Percentiles rank a stretch among this genome's conserved stretches.
phyloP scores from a whole-genome alignment of 2,888 invertebrate species.

The Drosophila barbarae region DNA sequence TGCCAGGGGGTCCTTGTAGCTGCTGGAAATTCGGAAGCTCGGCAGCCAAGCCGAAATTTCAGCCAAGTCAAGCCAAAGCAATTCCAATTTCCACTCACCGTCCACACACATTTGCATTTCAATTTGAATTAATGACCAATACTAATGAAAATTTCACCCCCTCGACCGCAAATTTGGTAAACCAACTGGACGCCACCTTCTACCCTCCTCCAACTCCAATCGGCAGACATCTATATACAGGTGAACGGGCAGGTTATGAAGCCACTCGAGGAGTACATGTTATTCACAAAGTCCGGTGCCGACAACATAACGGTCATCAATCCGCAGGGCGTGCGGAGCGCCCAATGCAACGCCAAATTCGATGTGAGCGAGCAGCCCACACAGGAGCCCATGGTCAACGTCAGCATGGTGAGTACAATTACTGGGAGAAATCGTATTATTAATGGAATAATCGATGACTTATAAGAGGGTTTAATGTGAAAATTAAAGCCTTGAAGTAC shows the following conservation, averaged over 20 bases:
- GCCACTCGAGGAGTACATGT: slow-evolving; percentile 94
- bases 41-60: slow-evolving; percentile 5
- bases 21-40: neutral
- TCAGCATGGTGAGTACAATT: slow-evolving; percentile 81
- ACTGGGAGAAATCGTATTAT: neutral
- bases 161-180: slow-evolving; percentile 32
- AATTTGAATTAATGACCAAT: slow-evolving; percentile 75
- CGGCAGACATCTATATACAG: slow-evolving; percentile 90
- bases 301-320: slow-evolving; percentile 93
- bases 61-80: slow-evolving; percentile 26
- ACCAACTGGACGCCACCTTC: slow-evolving; percentile 12
- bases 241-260: slow-evolving; percentile 91
- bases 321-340: slow-evolving; percentile 91
- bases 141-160: slow-evolving; percentile 66
- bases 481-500: neutral
- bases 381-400: slow-evolving; percentile 82
- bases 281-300: slow-evolving; percentile 91
- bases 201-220: neutral
- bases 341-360: slow-evolving; percentile 91
- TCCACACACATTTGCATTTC: slow-evolving; percentile 54
- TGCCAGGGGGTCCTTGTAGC: slow-evolving; percentile 1
- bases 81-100: slow-evolving; percentile 40
- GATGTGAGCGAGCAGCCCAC: slow-evolving; percentile 83
- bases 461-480: neutral
- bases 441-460: neutral